A percentile compares a stretch with the other conserved stretches of the same genome.
Evolutionary conservation across 2,888 invertebrate genomes (phyloP).

Genomic region (Agonopterix alstromeriana): DNA sequence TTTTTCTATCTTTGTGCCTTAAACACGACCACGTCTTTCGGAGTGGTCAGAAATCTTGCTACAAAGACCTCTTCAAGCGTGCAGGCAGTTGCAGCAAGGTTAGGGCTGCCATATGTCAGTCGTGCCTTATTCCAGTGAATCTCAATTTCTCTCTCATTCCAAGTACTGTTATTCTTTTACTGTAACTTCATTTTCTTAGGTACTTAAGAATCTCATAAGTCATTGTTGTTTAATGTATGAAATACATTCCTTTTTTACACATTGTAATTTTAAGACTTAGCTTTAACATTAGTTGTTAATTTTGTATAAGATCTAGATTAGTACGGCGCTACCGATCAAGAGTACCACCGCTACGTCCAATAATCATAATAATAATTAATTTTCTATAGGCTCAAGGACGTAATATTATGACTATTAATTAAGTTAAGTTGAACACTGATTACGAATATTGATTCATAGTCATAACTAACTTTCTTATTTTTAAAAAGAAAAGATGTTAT

Average conservation of each 20-base stretch:
- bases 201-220: conserved; percentile 13
- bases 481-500: too few species aligned
- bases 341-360: background rate
- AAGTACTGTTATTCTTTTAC: conserved; percentile 2
- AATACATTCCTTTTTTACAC: conserved; percentile 33
- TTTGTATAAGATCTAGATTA: background rate
- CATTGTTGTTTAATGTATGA: conserved; percentile 33
- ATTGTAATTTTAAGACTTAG: conserved; percentile 6
- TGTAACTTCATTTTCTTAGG: background rate
- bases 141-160: conserved; percentile 15
- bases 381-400: background rate
- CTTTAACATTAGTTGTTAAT: conserved; percentile 3
- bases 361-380: background rate
- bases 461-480: too few species aligned
- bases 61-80: too few species aligned
- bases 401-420: background rate
- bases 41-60: too few species aligned
- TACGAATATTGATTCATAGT: too few species aligned
- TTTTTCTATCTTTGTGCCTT: background rate
- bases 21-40: too few species aligned
- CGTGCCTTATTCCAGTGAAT: conserved; percentile 37
- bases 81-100: too few species aligned
- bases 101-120: too few species aligned
- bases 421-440: too few species aligned
- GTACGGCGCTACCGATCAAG: background rate